Percentiles rank a stretch among this genome's conserved stretches.
phyloP scores from a whole-genome alignment of 2,888 invertebrate genomes.

The Dryocosmus kuriphilus region DNA sequence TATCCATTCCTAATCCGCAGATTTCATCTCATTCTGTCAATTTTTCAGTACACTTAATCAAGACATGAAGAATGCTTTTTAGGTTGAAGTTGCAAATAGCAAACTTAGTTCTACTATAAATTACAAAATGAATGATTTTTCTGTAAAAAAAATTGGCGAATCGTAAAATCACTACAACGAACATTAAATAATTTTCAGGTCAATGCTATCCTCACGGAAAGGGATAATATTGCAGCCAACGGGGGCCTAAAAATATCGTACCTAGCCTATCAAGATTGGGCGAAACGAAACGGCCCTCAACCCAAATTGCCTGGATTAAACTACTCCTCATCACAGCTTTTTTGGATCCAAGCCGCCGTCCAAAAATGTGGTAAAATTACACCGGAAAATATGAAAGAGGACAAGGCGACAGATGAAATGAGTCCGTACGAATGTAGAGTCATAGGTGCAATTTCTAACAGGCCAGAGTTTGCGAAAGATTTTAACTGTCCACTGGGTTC shows the following conservation, averaged over 20 bases:
- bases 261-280: conserved; percentile 88
- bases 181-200: conserved; percentile 79
- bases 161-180: too few species aligned
- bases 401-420: conserved; percentile 88
- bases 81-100: too few species aligned
- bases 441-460: too few species aligned
- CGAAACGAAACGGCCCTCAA: conserved; percentile 83
- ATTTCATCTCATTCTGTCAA: too few species aligned
- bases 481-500: conserved; percentile 80
- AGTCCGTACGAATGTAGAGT: conserved; percentile 81
- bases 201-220: conserved; percentile 94
- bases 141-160: rapidly evolving
- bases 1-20: too few species aligned
- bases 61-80: too few species aligned
- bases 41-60: too few species aligned
- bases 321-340: conserved; percentile 84
- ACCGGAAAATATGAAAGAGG: conserved; percentile 85
- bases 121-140: not conserved
- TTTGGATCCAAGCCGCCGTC: conserved; percentile 81
- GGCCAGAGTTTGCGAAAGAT: too few species aligned
- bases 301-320: conserved; percentile 85
- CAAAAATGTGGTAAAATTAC: conserved; percentile 81
- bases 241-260: conserved; percentile 95
- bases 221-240: conserved; percentile 96
- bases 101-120: not conserved